These are phyloP conservation scores for Atractosteus spatula DNA, from an alignment of 2,113 vertebrate species.

Conservation along the genomic window DNA sequence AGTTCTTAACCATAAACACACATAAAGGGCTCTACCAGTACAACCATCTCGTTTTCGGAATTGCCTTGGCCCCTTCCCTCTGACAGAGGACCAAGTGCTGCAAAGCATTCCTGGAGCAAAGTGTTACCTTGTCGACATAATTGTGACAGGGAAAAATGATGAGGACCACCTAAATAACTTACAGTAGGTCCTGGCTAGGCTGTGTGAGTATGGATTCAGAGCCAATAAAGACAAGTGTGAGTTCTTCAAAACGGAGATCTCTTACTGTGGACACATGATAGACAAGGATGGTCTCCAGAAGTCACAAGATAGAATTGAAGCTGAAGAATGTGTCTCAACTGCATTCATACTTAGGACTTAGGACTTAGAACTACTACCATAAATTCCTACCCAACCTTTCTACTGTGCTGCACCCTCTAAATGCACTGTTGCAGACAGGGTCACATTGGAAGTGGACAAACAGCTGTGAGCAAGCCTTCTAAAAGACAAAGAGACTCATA, in stretches of 20 bases:
- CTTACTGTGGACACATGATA: constrained; percentile 22
- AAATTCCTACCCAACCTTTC: constrained; percentile 10
- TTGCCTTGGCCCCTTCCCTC: no score
- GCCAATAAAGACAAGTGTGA: constrained; percentile 12
- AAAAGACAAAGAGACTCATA: constrained; percentile 22
- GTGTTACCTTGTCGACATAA: background rate
- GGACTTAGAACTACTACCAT: constrained; percentile 22
- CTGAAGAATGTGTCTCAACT: constrained; percentile 15
- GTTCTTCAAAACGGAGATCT: constrained; percentile 18
- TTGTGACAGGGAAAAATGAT: constrained; percentile 6
- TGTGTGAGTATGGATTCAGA: constrained; percentile 11
- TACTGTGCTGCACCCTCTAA: background rate
- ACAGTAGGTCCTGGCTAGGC: background rate
- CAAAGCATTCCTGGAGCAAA: no score
- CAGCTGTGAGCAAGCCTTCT: constrained; percentile 20
- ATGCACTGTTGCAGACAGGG: background rate
- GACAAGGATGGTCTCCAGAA: constrained; percentile 15
- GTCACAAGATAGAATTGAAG: constrained; percentile 14
- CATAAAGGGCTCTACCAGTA: no score
- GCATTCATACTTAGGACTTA: constrained; percentile 8
- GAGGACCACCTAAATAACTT: constrained; percentile 13
- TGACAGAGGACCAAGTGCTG: no score
- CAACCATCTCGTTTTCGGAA: no score
- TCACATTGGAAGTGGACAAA: constrained; percentile 3
- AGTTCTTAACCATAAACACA: no score